These are phyloP conservation scores for Trissolcus japonicus DNA, from an alignment of 2,888 invertebrate genomes.

Conservation along the genomic window DNA sequence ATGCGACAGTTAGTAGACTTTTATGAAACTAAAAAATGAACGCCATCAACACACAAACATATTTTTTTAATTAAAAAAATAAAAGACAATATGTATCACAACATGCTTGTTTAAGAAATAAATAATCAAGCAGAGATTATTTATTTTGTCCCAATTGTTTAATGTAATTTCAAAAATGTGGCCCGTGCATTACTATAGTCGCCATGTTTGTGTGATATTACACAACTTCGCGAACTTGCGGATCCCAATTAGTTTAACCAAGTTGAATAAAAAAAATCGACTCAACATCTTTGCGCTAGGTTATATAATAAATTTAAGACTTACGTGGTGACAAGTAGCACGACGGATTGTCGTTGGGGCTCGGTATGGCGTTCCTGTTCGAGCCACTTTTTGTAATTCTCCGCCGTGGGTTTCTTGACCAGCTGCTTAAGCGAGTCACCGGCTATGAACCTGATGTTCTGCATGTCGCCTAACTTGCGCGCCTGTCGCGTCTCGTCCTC, in stretches of 20 bases:
- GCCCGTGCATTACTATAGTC: no score
- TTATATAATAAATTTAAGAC: neutral
- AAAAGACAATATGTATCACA: no score
- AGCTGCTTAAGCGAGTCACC: conserved; percentile 86
- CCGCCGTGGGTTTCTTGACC: conserved; percentile 84
- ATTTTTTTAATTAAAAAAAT: no score
- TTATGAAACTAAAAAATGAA: no score
- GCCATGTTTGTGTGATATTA: no score
- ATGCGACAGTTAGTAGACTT: no score
- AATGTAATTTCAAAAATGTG: no score
- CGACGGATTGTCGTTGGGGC: conserved; percentile 87
- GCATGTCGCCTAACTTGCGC: conserved; percentile 80
- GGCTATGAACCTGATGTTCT: conserved; percentile 85
- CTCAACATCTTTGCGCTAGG: neutral
- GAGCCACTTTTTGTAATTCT: conserved; percentile 88
- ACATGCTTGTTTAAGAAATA: no score
- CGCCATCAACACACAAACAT: no score
- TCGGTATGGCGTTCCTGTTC: conserved; percentile 86
- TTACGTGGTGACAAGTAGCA: conserved; percentile 89
- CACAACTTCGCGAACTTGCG: no score
- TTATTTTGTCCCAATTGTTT: no score
- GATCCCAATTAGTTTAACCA: neutral
- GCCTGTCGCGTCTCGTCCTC: conserved; percentile 69
- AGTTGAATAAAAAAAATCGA: neutral
- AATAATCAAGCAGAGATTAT: no score